Evolutionary conservation across 2,888 invertebrate species (phyloP).

Genomic region (Pristionchus fissidentatus): DNA sequence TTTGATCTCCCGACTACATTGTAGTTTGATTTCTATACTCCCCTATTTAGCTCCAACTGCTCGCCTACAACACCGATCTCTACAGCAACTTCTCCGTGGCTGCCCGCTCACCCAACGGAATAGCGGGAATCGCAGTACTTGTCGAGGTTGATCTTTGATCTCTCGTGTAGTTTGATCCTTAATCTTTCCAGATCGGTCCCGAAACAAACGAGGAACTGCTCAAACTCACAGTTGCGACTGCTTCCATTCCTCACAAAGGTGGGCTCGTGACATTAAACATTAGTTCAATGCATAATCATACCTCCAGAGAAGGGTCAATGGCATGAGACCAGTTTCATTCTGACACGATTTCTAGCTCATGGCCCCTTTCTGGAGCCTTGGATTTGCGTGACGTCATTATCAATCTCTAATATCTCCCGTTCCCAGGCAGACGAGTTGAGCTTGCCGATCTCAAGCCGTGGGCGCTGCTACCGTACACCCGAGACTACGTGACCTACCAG

Average conservation of each 20-base stretch:
- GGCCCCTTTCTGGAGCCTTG: too few species aligned
- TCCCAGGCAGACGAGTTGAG: conserved; percentile 59
- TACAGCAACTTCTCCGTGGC: conserved; percentile 96
- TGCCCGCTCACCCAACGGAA: conserved; percentile 91
- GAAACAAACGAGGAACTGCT: conserved; percentile 65
- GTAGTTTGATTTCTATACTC: neutral
- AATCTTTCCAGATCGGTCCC: conserved; percentile 57
- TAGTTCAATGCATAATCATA: too few species aligned
- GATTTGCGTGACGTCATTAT: too few species aligned
- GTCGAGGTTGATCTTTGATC: conserved; percentile 84
- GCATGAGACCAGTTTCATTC: neutral
- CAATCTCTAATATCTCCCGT: too few species aligned
- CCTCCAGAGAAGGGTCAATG: too few species aligned
- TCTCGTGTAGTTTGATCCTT: conserved; percentile 5
- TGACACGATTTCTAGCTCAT: neutral
- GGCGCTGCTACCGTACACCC: conserved; percentile 63
- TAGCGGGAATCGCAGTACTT: conserved; percentile 92
- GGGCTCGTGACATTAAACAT: too few species aligned
- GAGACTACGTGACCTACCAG: conserved; percentile 66
- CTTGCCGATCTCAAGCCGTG: conserved; percentile 65
- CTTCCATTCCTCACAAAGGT: conserved; percentile 58
- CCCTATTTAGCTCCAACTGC: conserved; percentile 92
- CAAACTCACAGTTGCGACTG: conserved; percentile 63
- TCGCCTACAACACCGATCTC: conserved; percentile 96
- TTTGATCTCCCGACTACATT: neutral